phyloP scores from a whole-genome alignment of 2,113 vertebrate species.

The Psettodes erumei region DNA sequence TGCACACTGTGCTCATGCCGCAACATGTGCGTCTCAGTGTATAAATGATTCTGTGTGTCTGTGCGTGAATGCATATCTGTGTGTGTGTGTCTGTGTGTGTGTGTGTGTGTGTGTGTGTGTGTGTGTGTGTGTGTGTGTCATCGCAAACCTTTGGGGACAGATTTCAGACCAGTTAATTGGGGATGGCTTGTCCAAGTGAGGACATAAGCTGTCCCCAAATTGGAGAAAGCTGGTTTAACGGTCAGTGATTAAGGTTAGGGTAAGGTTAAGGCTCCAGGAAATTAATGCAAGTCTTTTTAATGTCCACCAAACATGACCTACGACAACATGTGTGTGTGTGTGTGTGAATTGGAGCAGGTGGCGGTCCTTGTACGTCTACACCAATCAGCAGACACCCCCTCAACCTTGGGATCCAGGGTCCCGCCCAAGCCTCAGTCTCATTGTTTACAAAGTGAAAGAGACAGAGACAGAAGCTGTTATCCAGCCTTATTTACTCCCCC shows the following conservation, averaged over 20 bases:
- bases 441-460: constrained; percentile 74
- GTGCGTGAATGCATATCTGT: constrained; percentile 6
- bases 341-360: constrained; percentile 70
- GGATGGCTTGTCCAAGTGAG: too few relatives aligned
- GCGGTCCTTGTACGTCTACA: constrained; percentile 71
- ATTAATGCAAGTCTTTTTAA: too few relatives aligned
- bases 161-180: too few relatives aligned
- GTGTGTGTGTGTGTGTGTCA: constrained; percentile 26
- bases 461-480: constrained; percentile 81
- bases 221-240: too few relatives aligned
- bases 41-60: constrained; percentile 4
- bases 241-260: too few relatives aligned
- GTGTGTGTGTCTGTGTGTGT: constrained; percentile 16
- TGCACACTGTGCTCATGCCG: not conserved
- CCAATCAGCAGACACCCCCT: constrained; percentile 79
- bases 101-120: constrained; percentile 17
- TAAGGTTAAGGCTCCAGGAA: too few relatives aligned
- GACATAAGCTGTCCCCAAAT: too few relatives aligned
- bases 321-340: constrained; percentile 17
- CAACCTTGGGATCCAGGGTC: constrained; percentile 80
- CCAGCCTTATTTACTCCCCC: constrained; percentile 78
- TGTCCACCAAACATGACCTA: too few relatives aligned
- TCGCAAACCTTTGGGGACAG: too few relatives aligned
- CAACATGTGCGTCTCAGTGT: not conserved
- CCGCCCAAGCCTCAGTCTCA: constrained; percentile 71